phyloP scores from a whole-genome alignment of 2,797 vertebrate genomes.

The Chanos chanos region DNA sequence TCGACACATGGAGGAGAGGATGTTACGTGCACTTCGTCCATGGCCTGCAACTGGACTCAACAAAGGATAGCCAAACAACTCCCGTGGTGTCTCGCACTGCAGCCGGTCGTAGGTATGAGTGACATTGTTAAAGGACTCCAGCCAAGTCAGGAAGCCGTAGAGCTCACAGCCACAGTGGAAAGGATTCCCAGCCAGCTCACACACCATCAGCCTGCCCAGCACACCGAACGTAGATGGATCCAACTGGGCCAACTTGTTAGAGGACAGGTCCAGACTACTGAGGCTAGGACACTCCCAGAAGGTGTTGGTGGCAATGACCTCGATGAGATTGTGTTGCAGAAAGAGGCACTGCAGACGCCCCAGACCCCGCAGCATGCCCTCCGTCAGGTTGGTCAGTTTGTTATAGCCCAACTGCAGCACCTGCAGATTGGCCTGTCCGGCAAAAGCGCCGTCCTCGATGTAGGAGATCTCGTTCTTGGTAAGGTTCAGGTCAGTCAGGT shows the following conservation, averaged over 20 bases:
- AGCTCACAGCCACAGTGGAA: slow-evolving; percentile 97
- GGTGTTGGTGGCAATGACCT: slow-evolving; percentile 87
- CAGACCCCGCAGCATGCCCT: slow-evolving; percentile 94
- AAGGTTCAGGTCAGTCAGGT: slow-evolving; percentile 96
- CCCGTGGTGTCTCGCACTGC: slow-evolving; percentile 91
- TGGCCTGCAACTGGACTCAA: slow-evolving; percentile 80
- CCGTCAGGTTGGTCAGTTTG: slow-evolving; percentile 92
- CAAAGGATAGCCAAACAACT: slow-evolving; percentile 88
- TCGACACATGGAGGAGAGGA: slow-evolving; percentile 88
- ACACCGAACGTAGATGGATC: slow-evolving; percentile 89
- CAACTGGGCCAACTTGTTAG: slow-evolving; percentile 90
- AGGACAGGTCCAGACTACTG: slow-evolving; percentile 95
- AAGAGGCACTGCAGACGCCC: slow-evolving; percentile 93
- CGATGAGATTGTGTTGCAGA: slow-evolving; percentile 96
- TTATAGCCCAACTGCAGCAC: slow-evolving; percentile 98
- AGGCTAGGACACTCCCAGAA: slow-evolving; percentile 95
- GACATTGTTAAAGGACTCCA: slow-evolving; percentile 94
- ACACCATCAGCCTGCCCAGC: slow-evolving; percentile 88
- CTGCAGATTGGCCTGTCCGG: slow-evolving; percentile 92
- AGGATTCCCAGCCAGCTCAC: slow-evolving; percentile 94
- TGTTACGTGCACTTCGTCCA: slow-evolving; percentile 88
- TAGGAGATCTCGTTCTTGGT: slow-evolving; percentile 99
- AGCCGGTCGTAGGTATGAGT: slow-evolving; percentile 96
- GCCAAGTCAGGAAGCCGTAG: slow-evolving; percentile 89
- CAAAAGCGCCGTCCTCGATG: slow-evolving; percentile 94